Base-by-base conservation (phyloP, 2,797 vertebrate species). In the Merluccius polli region DNA sequence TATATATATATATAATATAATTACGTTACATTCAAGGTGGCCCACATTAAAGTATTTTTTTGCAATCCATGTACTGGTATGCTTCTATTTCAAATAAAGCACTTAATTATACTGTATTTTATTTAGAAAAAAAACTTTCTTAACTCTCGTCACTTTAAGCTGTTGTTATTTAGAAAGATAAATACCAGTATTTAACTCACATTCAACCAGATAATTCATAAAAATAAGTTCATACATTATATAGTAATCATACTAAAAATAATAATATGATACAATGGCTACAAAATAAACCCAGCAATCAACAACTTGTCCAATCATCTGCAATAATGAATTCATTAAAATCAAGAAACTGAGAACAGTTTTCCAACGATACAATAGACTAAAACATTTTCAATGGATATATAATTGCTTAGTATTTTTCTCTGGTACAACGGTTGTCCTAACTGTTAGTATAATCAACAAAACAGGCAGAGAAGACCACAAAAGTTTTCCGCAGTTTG, bases 171-270 rank as follows among this genome's bases (percentile, higher is more conserved):
- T 71, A 83, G 81, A 88, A 88, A 85, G 86, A 84, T 82, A 85
- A 85, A 90, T 84, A 79, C 78, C 77, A 76, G 52, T 65, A 65
- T 71, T 72, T 69, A 35, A 76, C 74, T 87, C 59, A 82, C 88
- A 91, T 90, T 91, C 86, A 79, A 82, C 78, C 76, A 77, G 82
- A 82, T 83, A 86, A 90, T 86, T 90, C 84, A 83, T 90, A 88
- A 93, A 92, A 92, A 92, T 92, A 92, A 93, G 72, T 91, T 86
- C 88, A 91, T 90, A 87, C 86, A 82, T 83, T 83, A 83, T 89
- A 89, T 82, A 84, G 75, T 80, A 87, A 87, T 88, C 75, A 84
- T 91, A 92, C 52, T 76, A 92, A 91, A 89, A 89, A 88, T 90
- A 84, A 91, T 65, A 90, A 90, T 87, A 87, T 84, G 69, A 82